A percentile compares a stretch with the other conserved stretches of the same genome.
Conservation (phyloP, 2,797 vertebrate genomes). For the Sylvia borin region DNA sequence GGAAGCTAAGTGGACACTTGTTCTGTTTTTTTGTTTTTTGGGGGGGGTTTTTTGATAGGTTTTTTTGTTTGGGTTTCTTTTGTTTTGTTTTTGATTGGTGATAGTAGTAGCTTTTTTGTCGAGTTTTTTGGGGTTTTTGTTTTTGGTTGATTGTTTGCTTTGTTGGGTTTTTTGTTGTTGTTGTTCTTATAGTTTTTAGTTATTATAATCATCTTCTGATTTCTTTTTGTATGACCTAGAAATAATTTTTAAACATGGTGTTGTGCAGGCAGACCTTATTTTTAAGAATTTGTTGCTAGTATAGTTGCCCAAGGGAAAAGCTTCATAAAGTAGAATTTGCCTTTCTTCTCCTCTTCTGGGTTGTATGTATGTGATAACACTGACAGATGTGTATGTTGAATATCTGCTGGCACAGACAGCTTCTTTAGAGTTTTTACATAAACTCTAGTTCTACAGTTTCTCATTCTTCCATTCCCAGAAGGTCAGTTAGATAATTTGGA, state of each 20-base stretch:
- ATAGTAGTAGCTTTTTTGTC: neutral
- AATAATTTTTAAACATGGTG: neutral
- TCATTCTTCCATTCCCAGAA: neutral
- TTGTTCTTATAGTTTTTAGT: neutral
- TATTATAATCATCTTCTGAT: neutral
- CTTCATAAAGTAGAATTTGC: neutral
- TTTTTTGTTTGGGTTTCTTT: neutral
- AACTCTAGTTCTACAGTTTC: neutral
- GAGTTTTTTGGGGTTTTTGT: too few species aligned
- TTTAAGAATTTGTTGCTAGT: neutral
- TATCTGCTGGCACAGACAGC: neutral
- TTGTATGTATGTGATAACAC: fast-evolving
- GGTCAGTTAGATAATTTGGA: neutral
- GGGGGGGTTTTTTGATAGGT: too few species aligned
- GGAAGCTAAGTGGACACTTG: neutral
- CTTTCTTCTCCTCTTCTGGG: neutral
- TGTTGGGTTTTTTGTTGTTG: neutral
- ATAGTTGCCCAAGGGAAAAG: neutral
- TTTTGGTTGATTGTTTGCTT: neutral
- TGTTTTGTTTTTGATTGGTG: neutral
- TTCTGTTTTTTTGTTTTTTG: neutral
- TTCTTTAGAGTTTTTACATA: neutral
- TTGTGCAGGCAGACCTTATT: neutral
- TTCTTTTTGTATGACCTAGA: neutral
- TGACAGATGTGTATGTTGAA: neutral